Evolutionary conservation across 2,113 vertebrate species (phyloP).

Genomic region (Tupaia tana): DNA sequence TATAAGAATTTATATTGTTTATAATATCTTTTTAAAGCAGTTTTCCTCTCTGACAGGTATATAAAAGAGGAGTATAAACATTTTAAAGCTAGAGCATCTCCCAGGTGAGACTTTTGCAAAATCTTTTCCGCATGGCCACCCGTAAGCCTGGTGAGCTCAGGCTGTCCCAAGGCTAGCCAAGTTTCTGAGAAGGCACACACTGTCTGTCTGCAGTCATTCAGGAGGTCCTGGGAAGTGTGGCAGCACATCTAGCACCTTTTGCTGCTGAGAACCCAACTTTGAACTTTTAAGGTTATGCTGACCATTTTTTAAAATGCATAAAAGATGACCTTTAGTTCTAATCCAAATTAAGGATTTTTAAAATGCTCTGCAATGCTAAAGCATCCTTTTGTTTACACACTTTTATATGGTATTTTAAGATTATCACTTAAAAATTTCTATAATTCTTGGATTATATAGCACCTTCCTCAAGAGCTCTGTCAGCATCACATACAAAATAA

Average conservation of each 20-base stretch:
- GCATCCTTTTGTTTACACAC: constrained; percentile 80
- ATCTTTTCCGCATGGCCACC: not conserved
- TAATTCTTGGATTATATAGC: constrained; percentile 59
- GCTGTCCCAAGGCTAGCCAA: not conserved
- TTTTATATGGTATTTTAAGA: constrained; percentile 79
- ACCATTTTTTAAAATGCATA: constrained; percentile 38
- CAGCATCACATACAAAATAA: constrained; percentile 77
- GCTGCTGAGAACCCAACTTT: constrained; percentile 52
- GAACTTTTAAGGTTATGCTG: constrained; percentile 6
- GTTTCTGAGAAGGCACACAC: not conserved
- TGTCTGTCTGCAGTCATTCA: not conserved
- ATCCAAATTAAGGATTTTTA: constrained; percentile 59
- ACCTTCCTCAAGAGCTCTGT: constrained; percentile 68
- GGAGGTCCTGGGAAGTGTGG: not conserved
- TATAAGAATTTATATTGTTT: constrained; percentile 76
- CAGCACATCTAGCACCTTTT: not conserved
- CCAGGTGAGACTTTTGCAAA: constrained; percentile 39
- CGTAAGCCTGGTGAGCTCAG: not conserved
- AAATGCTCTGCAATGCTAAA: constrained; percentile 72
- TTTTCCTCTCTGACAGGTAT: constrained; percentile 70
- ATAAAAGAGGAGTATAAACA: constrained; percentile 35
- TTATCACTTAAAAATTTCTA: constrained; percentile 81
- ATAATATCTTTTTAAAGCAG: constrained; percentile 66
- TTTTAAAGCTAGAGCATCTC: constrained; percentile 6
- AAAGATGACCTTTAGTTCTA: constrained; percentile 25